These are phyloP conservation scores for Crocodylus rhombifer DNA, from an alignment of 2,797 vertebrate genomes.

Conservation along the genomic window DNA sequence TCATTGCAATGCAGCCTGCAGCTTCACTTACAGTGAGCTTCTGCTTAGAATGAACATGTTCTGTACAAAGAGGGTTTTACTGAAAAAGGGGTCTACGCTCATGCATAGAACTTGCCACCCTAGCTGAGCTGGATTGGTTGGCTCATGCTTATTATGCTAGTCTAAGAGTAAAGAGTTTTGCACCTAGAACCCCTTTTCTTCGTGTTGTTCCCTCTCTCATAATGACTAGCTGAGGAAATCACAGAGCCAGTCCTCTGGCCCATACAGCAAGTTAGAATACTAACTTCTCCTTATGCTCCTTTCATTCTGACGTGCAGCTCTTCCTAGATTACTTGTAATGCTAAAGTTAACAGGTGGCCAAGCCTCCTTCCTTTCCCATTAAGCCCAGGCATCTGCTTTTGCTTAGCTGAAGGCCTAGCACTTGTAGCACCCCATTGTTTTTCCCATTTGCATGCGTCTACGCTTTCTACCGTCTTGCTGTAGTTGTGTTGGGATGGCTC, in stretches of 20 bases:
- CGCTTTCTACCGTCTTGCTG: background rate
- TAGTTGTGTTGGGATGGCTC: fast-evolving
- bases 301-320: slow-evolving; percentile 3
- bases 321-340: background rate
- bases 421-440: background rate
- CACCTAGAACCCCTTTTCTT: fast-evolving
- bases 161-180: slow-evolving; percentile 31
- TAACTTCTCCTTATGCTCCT: background rate
- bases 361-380: background rate
- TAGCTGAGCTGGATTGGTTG: slow-evolving; percentile 4
- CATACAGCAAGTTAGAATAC: background rate
- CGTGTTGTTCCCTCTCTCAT: background rate
- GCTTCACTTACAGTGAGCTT: background rate
- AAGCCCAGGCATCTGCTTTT: slow-evolving; percentile 26
- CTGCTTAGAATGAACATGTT: background rate
- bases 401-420: background rate
- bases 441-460: background rate
- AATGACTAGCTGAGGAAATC: background rate
- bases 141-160: slow-evolving; percentile 37
- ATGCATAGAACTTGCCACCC: background rate
- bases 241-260: background rate
- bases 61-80: slow-evolving; percentile 12
- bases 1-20: background rate
- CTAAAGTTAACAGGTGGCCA: slow-evolving; percentile 49
- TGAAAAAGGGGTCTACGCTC: fast-evolving